Evolutionary conservation across 2,888 invertebrate species (phyloP).

Genomic region (Palloptera scutellata): DNA sequence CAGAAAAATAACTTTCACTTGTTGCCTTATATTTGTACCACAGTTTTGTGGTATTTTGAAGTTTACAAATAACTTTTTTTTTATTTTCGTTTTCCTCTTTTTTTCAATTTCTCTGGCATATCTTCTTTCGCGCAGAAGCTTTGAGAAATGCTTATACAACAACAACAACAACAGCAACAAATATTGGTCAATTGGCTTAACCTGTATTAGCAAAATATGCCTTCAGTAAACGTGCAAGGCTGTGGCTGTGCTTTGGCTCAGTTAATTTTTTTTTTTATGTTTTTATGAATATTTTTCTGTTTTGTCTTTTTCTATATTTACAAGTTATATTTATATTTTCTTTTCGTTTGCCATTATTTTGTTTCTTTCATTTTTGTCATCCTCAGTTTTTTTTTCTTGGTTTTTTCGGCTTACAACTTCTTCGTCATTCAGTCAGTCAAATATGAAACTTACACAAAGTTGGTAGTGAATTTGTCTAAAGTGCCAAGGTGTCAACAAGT

Average conservation of each 20-base stretch:
- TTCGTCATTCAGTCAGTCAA: not conserved
- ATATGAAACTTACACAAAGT: slow-evolving; percentile 5
- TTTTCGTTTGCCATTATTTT: not conserved
- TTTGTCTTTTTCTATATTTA: slow-evolving; percentile 17
- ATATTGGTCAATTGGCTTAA: slow-evolving; percentile 1
- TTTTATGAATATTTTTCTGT: not conserved
- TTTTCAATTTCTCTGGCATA: not conserved
- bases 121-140: not conserved
- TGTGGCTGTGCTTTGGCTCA: too few species aligned
- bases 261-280: too few species aligned
- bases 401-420: not conserved
- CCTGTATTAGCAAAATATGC: not conserved
- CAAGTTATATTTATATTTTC: slow-evolving; percentile 10
- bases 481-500: not conserved
- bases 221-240: too few species aligned
- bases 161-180: not conserved
- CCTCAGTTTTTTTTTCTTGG: not conserved
- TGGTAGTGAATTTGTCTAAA: not conserved
- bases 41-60: slow-evolving; percentile 7
- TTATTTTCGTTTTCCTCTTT: slow-evolving; percentile 10
- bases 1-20: slow-evolving; percentile 54
- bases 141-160: too few species aligned
- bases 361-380: not conserved
- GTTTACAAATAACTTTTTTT: not conserved
- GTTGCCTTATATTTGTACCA: slow-evolving; percentile 25